phyloP scores from a whole-genome alignment of 2,113 vertebrate species.

The Urocitellus parryii region DNA sequence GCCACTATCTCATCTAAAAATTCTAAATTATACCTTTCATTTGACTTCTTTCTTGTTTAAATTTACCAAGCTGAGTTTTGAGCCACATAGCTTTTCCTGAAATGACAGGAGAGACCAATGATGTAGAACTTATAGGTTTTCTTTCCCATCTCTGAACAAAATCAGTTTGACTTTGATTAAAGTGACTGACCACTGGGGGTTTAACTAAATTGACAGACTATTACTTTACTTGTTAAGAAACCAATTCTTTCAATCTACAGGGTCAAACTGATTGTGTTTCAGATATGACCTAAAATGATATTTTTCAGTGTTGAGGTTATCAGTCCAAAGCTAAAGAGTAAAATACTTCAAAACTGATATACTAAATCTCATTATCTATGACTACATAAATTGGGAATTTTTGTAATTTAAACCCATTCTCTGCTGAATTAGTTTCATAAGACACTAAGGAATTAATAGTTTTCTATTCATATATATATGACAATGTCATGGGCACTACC shows the following conservation, averaged over 20 bases:
- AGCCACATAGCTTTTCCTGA: background rate
- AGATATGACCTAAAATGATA: slow-evolving; percentile 26
- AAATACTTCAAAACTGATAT: slow-evolving; percentile 34
- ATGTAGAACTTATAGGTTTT: slow-evolving; percentile 18
- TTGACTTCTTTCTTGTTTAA: slow-evolving; percentile 40
- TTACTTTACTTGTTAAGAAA: slow-evolving; percentile 64
- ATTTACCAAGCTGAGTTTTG: slow-evolving; percentile 4
- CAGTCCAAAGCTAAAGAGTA: slow-evolving; percentile 36
- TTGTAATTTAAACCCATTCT: slow-evolving; percentile 29
- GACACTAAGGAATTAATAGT: background rate
- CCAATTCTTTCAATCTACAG: slow-evolving; percentile 47
- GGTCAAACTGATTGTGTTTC: slow-evolving; percentile 15
- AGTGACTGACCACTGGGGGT: background rate
- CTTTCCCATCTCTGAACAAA: slow-evolving; percentile 33
- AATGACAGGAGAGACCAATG: background rate
- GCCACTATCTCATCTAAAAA: background rate
- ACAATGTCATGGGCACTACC: background rate
- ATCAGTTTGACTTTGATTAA: slow-evolving; percentile 64
- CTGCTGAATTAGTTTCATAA: background rate
- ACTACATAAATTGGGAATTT: background rate
- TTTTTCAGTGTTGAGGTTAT: slow-evolving; percentile 31
- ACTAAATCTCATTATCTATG: slow-evolving; percentile 22
- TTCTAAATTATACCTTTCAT: slow-evolving; percentile 40
- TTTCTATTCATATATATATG: background rate
- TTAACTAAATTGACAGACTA: slow-evolving; percentile 27